phyloP scores from a whole-genome alignment of 2,888 invertebrate species.

The Pollenia griseotomentosa region DNA sequence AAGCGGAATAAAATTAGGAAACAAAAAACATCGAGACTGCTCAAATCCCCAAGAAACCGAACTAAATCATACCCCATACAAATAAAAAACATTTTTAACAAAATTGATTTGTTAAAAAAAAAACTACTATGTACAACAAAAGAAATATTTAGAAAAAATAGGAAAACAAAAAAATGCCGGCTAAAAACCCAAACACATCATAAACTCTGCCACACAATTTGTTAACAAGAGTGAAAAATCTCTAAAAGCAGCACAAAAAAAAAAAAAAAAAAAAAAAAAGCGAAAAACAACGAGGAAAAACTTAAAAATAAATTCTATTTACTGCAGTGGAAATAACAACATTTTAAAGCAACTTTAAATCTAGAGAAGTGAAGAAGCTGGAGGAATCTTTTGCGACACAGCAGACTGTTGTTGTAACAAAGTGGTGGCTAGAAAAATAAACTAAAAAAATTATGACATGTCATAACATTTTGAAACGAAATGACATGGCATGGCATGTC shows the following conservation, averaged over 20 bases:
- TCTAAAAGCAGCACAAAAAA: neutral
- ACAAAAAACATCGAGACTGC: conserved; percentile 8
- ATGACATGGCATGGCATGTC: conserved; percentile 69
- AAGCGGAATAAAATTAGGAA: conserved; percentile 10
- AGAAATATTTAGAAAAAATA: neutral
- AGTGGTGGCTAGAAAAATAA: conserved; percentile 61
- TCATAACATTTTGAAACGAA: conserved; percentile 73
- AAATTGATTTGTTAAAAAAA: conserved; percentile 66
- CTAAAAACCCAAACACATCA: conserved; percentile 49
- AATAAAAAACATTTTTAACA: conserved; percentile 48
- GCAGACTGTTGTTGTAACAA: conserved; percentile 40
- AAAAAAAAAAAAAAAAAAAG: neutral
- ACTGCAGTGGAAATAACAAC: conserved; percentile 13
- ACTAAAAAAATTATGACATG: conserved; percentile 63
- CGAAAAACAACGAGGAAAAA: conserved; percentile 8
- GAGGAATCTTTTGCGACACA: conserved; percentile 21
- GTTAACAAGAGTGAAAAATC: conserved; percentile 50
- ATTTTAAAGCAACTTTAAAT: conserved; percentile 23
- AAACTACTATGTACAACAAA: conserved; percentile 46
- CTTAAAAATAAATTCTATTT: conserved; percentile 59
- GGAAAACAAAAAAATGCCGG: neutral
- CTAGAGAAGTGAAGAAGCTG: conserved; percentile 28
- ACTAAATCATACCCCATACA: conserved; percentile 15
- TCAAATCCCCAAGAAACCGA: conserved; percentile 50
- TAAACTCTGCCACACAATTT: conserved; percentile 62